These are phyloP conservation scores for Salvelinus fontinalis DNA, from an alignment of 2,113 vertebrate genomes.

Conservation along the genomic window DNA sequence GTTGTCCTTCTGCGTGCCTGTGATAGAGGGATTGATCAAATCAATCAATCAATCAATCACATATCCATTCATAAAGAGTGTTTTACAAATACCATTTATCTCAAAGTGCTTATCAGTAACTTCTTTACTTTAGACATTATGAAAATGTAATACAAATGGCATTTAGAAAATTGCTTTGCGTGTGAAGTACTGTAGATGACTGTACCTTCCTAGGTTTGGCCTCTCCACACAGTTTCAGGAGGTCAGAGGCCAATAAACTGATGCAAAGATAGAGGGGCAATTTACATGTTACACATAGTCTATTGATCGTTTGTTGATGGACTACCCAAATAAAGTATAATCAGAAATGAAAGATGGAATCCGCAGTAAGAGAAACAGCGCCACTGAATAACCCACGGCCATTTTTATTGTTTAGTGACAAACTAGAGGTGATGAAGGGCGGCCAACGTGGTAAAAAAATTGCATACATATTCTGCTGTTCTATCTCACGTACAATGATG, in stretches of 20 bases:
- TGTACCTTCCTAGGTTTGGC: slow-evolving; percentile 79
- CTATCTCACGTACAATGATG: too few species aligned
- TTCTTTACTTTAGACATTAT: too few species aligned
- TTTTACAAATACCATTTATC: too few species aligned
- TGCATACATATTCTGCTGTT: too few species aligned
- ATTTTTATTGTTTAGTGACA: too few species aligned
- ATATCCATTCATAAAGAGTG: not conserved
- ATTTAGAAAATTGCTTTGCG: not conserved
- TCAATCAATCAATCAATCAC: not conserved
- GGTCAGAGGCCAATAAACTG: slow-evolving; percentile 88
- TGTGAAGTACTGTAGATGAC: not conserved
- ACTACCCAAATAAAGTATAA: not conserved
- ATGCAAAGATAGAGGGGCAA: slow-evolving; percentile 31
- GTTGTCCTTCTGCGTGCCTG: slow-evolving; percentile 94
- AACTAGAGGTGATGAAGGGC: too few species aligned
- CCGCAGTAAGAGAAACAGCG: too few species aligned
- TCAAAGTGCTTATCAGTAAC: too few species aligned
- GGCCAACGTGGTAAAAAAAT: too few species aligned
- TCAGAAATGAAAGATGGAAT: too few species aligned
- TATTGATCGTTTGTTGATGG: too few species aligned
- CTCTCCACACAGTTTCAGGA: slow-evolving; percentile 94
- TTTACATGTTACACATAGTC: not conserved
- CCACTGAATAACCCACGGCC: too few species aligned
- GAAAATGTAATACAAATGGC: not conserved
- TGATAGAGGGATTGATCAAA: not conserved